Evolutionary conservation across 2,888 invertebrate genomes (phyloP), one percentile per base, ranked within the genome.

Genomic region (Cabera pusaria): DNA sequence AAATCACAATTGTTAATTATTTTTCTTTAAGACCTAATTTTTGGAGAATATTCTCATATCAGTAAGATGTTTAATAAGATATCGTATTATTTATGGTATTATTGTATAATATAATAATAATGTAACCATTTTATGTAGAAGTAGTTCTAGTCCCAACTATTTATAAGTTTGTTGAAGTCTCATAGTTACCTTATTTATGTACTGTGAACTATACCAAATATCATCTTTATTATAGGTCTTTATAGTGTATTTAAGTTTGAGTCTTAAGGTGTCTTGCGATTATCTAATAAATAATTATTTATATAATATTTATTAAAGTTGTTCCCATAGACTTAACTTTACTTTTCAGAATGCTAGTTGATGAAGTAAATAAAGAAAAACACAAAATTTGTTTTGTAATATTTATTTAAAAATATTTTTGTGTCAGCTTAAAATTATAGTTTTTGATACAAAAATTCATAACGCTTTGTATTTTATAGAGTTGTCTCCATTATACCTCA

Each of bases 391-490:
- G 10, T 56, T 60, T 54, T 5, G 43, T 43, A 52, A 59, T 59
- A 68, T 74, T 64, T 64, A 63, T 57, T 43, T 61, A 63, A 66
- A 70, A 63, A 60, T 60, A 59, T 55, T 64, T 40, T 66, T 63
- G 58, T 56, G 46, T 59, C 62, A 55, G 63, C 39, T 33, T 39
- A 40, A 19, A 3, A 52, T 49, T 54, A 51, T 56, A 59, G 56
- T 49, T 64, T 65, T 70, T 69, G 59, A 64, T 79, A 80, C 54
- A 74, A 72, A 77, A 77, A 68, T 53, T 61, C 31, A 56, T 58
- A 57, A 52, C 50, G 59, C 49, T 60, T 59, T 63, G 49, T 36
- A 56, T 44, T 51, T 49, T 56, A 59, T 49, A 64, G 59, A 65
- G 52, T 54, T 52, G 60, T 73, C 54, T 67, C 62, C 62, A 58